Base-by-base conservation (phyloP, 2,888 invertebrate species). In the Scaptomyza parva region DNA sequence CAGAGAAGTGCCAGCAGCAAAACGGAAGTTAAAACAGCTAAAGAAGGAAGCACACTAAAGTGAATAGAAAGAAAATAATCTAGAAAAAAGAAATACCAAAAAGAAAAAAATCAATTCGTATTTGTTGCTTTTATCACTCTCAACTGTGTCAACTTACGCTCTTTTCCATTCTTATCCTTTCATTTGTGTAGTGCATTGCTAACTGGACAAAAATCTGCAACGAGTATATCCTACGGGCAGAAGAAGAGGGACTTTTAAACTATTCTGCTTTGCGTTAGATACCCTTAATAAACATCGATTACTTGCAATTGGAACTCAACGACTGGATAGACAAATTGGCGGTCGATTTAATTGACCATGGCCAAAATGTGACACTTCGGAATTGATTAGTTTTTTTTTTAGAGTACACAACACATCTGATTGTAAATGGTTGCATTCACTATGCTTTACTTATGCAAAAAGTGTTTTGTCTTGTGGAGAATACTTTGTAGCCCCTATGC, bases 11-110 rank as follows among this genome's bases (percentile, higher is more conserved):
- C 54, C 61, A 57, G 50, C 45, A 65, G 72, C 62, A 66, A 78
- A 75, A 61, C 76, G 78, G 78, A 78, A 71, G 75, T 50, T 78
- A 63, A 85, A 83, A 76, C 82, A 76, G 64, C 82, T 74, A 75
- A 82, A 86, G 80, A 88, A 77, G 66, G 70, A 87, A 71, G 61
- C 55, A 52, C 41, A 82, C 45, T 57, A 75, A 73, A 77, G 64
- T 63, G 72, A 67, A 47, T 64, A 54, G 62, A 72, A 76, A 67
- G 54, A 63, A 70, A 86, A 79, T 71, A 62, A 71, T 68, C 66
- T n/a, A 59, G 17, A 64, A 86, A 78, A 76, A 59, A 35, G 82
- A 83, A 78, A 59, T 2, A 30, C 1, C 30, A 33, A 33, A 33
- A 17, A 3, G 1, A 2, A 2, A 2, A 17, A 17, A 37, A 37